These are phyloP conservation scores for Dinoponera quadriceps DNA, from an alignment of 1,140 invertebrate species.

Conservation along the genomic window DNA sequence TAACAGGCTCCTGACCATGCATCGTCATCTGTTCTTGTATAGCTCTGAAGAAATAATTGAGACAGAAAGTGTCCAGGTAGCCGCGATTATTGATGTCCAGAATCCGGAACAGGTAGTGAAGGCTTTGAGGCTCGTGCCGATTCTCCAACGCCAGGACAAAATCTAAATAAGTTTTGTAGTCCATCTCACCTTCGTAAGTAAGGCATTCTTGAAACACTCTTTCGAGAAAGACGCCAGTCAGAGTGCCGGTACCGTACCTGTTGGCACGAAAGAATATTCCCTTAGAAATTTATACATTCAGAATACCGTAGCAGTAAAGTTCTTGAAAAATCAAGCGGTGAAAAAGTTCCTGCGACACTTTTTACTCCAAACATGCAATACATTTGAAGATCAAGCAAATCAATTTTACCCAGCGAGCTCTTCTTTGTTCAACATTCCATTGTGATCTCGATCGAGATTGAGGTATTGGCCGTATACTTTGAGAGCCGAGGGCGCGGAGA, in stretches of 20 bases:
- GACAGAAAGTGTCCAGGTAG: constrained; percentile 95
- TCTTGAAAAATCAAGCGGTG: too few species aligned
- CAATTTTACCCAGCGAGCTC: constrained; percentile 92
- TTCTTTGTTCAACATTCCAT: constrained; percentile 97
- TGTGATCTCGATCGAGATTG: constrained; percentile 97
- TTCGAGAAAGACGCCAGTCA: constrained; percentile 97
- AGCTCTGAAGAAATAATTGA: constrained; percentile 97
- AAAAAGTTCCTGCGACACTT: too few species aligned
- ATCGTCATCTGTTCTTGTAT: constrained; percentile 95
- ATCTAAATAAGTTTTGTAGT: constrained; percentile 98
- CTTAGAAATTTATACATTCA: background rate
- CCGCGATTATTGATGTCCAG: constrained; percentile 96
- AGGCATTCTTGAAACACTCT: constrained; percentile 97
- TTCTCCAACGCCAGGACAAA: constrained; percentile 98
- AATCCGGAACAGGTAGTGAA: constrained; percentile 97
- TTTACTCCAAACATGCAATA: background rate
- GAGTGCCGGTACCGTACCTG: constrained; percentile 95
- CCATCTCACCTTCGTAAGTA: constrained; percentile 98
- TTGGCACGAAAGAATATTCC: constrained; percentile 64
- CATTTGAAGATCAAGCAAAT: constrained; percentile 3
- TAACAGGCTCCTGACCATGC: constrained; percentile 94
- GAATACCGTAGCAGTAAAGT: constrained; percentile 5
- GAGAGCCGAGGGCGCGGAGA: constrained; percentile 95
- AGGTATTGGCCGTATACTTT: constrained; percentile 97
- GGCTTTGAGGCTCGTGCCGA: constrained; percentile 94